Conservation (phyloP, 2,113 vertebrate genomes). For the Melanotaenia duboulayi region DNA sequence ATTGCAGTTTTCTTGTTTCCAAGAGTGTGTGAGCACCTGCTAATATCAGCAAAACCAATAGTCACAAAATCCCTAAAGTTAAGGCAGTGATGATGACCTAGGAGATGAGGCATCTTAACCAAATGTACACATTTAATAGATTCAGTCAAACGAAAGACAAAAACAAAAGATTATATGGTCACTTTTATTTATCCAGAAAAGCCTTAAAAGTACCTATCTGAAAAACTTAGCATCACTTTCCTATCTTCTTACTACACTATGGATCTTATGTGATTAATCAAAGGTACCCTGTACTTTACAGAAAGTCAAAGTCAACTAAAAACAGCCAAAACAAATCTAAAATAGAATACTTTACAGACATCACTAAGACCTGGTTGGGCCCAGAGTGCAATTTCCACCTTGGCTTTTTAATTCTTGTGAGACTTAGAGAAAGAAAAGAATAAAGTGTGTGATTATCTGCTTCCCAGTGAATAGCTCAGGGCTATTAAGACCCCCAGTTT, state of each 20-base stretch:
- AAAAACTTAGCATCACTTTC: too few relatives aligned
- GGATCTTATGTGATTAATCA: background rate
- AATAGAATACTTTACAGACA: slow-evolving; percentile 8
- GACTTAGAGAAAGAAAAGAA: slow-evolving; percentile 45
- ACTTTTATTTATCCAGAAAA: too few relatives aligned
- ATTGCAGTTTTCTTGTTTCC: background rate
- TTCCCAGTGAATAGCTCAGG: slow-evolving; percentile 53
- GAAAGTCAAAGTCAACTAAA: background rate
- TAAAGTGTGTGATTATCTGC: slow-evolving; percentile 65
- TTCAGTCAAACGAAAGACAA: too few relatives aligned
- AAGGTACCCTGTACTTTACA: background rate
- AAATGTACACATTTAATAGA: background rate
- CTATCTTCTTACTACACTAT: too few relatives aligned
- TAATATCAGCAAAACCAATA: background rate
- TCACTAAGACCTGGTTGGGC: background rate
- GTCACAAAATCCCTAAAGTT: background rate
- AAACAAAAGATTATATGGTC: too few relatives aligned
- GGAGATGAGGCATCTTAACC: background rate
- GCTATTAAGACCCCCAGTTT: slow-evolving; percentile 63
- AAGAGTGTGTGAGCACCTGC: background rate
- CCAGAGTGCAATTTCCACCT: slow-evolving; percentile 20
- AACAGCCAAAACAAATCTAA: slow-evolving; percentile 1
- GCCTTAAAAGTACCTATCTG: too few relatives aligned
- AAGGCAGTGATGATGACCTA: background rate
- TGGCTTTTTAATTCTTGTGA: slow-evolving; percentile 41